Conservation (phyloP, 2,888 invertebrate species). For the Villa cingulata region DNA sequence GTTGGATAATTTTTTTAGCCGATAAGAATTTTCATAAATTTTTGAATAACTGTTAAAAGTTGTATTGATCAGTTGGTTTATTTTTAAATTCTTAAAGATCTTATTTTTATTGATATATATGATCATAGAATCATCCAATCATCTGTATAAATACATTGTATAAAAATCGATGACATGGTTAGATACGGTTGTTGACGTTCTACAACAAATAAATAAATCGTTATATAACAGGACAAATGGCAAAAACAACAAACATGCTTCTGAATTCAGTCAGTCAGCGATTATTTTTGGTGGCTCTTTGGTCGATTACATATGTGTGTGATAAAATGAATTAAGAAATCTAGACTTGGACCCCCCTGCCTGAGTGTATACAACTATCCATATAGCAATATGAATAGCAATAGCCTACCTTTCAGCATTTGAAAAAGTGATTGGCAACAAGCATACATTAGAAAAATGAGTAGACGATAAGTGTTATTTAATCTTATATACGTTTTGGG, state of each 20-base stretch:
- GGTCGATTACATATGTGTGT: conserved; percentile 4
- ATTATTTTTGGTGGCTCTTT: conserved; percentile 11
- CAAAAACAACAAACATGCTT: background rate
- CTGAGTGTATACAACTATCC: conserved; percentile 1
- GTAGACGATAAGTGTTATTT: background rate
- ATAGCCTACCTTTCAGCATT: conserved; percentile 5
- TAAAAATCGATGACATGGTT: too few relatives aligned
- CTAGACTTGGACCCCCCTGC: conserved; percentile 2
- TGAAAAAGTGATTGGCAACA: conserved; percentile 8
- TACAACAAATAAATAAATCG: too few relatives aligned
- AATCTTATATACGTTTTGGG: background rate
- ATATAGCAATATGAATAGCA: too few relatives aligned
- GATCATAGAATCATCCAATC: too few relatives aligned
- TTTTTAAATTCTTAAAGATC: too few relatives aligned
- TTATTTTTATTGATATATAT: too few relatives aligned
- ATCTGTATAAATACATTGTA: too few relatives aligned
- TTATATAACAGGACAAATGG: background rate
- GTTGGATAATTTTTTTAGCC: too few relatives aligned
- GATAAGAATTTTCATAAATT: too few relatives aligned
- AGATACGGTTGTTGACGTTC: too few relatives aligned
- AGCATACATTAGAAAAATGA: conserved; percentile 5
- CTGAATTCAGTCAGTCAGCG: conserved; percentile 14
- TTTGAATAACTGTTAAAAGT: too few relatives aligned
- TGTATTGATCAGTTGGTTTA: too few relatives aligned
- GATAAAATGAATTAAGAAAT: background rate